Evolutionary conservation across 2,113 vertebrate species (phyloP).

Genomic region (Chascanopsetta lugubris): DNA sequence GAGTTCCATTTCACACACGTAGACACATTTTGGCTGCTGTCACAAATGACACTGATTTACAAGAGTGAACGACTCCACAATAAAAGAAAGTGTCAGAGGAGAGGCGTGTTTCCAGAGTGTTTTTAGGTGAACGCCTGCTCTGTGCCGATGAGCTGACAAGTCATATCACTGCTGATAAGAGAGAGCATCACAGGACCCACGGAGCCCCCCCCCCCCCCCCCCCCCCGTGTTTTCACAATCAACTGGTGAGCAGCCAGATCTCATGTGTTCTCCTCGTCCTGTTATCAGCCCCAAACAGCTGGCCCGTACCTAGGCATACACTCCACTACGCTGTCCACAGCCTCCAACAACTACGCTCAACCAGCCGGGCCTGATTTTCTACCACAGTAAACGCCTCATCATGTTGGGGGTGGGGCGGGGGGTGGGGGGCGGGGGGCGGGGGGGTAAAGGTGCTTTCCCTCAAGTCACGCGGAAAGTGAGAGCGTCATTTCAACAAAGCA

Average conservation of each 20-base stretch:
- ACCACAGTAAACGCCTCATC: constrained; percentile 17
- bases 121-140: constrained; percentile 15
- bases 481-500: constrained; percentile 20
- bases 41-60: too few relatives aligned
- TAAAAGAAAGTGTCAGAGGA: not conserved
- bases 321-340: constrained; percentile 21
- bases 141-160: constrained; percentile 41
- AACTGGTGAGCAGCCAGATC: constrained; percentile 37
- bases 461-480: not conserved
- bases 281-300: constrained; percentile 72
- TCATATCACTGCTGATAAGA: constrained; percentile 65
- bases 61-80: too few relatives aligned
- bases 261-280: constrained; percentile 29
- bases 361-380: constrained; percentile 34
- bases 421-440: too few relatives aligned
- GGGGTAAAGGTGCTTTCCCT: too few relatives aligned
- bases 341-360: constrained; percentile 39
- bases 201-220: constrained; percentile 30
- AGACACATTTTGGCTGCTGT: too few relatives aligned
- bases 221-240: constrained; percentile 47
- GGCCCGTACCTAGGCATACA: constrained; percentile 4
- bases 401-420: not conserved
- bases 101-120: constrained; percentile 24
- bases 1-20: too few relatives aligned
- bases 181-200: constrained; percentile 22